phyloP scores from a whole-genome alignment of 2,113 vertebrate species.

The Oryzias celebensis region DNA sequence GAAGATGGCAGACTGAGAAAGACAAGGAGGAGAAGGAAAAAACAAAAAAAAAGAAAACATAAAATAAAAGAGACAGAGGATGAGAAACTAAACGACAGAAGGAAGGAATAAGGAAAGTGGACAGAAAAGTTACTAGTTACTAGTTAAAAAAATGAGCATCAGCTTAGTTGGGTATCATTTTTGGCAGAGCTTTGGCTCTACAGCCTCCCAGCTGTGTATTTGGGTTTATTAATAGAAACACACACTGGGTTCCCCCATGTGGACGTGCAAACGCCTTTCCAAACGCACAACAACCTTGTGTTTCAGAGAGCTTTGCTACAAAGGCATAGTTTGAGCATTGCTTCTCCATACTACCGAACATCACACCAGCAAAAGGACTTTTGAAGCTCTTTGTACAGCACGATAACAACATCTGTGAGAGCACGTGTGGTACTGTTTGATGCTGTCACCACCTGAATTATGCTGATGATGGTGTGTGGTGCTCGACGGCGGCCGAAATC shows the following conservation, averaged over 20 bases:
- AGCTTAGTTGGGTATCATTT: constrained; percentile 7
- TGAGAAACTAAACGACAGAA: neutral
- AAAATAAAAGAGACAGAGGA: constrained; percentile 4
- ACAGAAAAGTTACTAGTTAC: neutral
- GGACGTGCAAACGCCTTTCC: constrained; percentile 7
- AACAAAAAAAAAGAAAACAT: neutral
- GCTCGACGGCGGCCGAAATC: constrained; percentile 7
- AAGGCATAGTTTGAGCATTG: no score
- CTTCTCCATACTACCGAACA: neutral
- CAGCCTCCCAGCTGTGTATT: constrained; percentile 14
- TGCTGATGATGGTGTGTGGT: neutral
- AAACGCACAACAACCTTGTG: neutral
- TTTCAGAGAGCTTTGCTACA: neutral
- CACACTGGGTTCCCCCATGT: constrained; percentile 10
- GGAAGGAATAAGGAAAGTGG: neutral
- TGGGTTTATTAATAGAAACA: constrained; percentile 17
- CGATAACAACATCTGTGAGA: neutral
- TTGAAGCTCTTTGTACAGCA: neutral
- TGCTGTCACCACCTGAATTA: fast-evolving
- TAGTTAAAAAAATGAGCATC: neutral
- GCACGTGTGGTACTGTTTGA: no score
- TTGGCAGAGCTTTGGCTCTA: constrained; percentile 3
- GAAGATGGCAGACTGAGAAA: constrained; percentile 53
- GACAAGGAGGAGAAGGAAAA: neutral
- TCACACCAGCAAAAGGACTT: neutral